Evolutionary conservation across 2,113 vertebrate species (phyloP).

Genomic region (Lonchura striata): DNA sequence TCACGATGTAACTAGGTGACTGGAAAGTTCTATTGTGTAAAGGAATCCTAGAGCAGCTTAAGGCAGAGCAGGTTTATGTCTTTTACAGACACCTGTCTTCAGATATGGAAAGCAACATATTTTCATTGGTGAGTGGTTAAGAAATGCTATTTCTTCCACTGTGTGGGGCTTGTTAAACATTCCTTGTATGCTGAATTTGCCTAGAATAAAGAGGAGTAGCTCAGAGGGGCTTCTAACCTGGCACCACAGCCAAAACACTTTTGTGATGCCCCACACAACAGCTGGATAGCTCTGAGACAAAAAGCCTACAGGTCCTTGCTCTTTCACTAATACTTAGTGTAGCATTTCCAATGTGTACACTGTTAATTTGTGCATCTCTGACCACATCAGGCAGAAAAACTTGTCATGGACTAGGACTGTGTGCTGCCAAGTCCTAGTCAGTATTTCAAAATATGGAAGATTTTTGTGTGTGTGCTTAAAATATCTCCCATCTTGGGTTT

Average conservation of each 20-base stretch:
- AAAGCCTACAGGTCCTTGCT: neutral
- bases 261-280: neutral
- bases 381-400: neutral
- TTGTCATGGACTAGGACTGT: neutral
- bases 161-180: fast-evolving
- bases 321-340: neutral
- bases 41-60: neutral
- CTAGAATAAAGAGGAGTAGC: neutral
- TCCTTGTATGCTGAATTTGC: neutral
- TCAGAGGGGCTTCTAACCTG: neutral
- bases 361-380: neutral
- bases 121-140: neutral
- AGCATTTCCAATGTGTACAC: fast-evolving
- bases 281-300: neutral
- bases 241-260: neutral
- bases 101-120: neutral
- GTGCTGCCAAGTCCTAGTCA: neutral
- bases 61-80: neutral
- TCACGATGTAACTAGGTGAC: neutral
- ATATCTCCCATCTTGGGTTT: neutral
- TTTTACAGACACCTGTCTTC: neutral
- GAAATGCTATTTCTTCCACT: neutral
- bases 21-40: neutral
- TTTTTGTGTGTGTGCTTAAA: neutral
- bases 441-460: neutral